These are phyloP conservation scores for Anableps anableps DNA, from an alignment of 2,797 vertebrate species.

Conservation along the genomic window DNA sequence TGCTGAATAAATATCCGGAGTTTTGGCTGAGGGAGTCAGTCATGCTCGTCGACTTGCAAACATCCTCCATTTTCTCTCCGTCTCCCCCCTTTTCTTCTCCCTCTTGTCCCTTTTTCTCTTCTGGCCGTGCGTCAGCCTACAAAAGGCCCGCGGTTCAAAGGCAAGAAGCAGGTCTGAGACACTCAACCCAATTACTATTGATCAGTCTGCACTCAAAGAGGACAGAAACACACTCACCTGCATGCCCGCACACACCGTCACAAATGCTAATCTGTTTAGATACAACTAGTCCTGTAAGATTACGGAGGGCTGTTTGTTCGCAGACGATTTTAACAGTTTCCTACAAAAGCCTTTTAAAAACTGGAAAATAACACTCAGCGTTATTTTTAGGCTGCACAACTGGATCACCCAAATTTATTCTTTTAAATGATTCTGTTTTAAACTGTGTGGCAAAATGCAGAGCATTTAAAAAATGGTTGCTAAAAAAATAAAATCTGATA, in stretches of 20 bases:
- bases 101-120: conserved; percentile 52
- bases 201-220: conserved; percentile 71
- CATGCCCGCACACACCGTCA: conserved; percentile 23
- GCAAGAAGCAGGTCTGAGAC: conserved; percentile 69
- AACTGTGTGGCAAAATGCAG: neutral
- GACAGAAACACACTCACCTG: conserved; percentile 58
- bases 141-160: conserved; percentile 71
- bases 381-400: neutral
- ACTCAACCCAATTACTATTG: conserved; percentile 83
- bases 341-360: conserved; percentile 2
- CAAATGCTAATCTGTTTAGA: conserved; percentile 18
- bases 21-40: conserved; percentile 78
- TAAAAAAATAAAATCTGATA: neutral
- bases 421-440: neutral
- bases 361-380: neutral
- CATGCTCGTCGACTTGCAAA: conserved; percentile 81
- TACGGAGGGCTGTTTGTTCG: conserved; percentile 33
- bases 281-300: conserved; percentile 47
- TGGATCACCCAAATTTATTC: neutral
- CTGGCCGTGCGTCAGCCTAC: conserved; percentile 61
- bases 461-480: neutral
- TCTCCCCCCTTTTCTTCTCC: conserved; percentile 47
- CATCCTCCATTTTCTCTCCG: conserved; percentile 77
- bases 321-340: conserved; percentile 29
- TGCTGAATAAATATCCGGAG: conserved; percentile 83